Evolutionary conservation across 1,140 invertebrate genomes (phyloP).

Genomic region (Scaptomyza graminum): DNA sequence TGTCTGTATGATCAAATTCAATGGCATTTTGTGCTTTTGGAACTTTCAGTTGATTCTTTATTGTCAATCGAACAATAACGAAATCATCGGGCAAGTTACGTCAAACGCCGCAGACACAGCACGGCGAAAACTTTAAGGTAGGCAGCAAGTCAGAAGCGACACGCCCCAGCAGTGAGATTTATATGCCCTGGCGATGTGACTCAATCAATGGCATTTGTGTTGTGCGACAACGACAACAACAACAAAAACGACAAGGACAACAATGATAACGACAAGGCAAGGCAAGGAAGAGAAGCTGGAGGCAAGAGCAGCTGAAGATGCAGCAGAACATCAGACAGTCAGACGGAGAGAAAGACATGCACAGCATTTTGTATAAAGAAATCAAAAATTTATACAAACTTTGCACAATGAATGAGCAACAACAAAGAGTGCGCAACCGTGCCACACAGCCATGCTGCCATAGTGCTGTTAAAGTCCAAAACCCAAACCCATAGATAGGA

Average conservation of each 20-base stretch:
- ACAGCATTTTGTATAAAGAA: conserved; percentile 82
- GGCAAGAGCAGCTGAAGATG: conserved; percentile 25
- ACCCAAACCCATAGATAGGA: conserved; percentile 21
- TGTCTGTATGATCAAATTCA: conserved; percentile 57
- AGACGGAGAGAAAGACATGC: conserved; percentile 61
- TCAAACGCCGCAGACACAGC: conserved; percentile 71
- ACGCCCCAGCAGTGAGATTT: conserved; percentile 80
- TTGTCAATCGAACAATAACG: conserved; percentile 82
- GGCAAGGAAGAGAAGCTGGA: no score
- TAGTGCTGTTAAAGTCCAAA: conserved; percentile 14
- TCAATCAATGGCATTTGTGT: conserved; percentile 81
- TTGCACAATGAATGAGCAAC: conserved; percentile 81
- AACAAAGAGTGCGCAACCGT: conserved; percentile 59
- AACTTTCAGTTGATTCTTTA: conserved; percentile 82
- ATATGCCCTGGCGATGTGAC: conserved; percentile 81
- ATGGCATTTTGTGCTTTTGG: conserved; percentile 76
- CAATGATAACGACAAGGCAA: conserved; percentile 8
- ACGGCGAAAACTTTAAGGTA: conserved; percentile 79
- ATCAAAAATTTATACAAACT: conserved; percentile 82
- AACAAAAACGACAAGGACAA: conserved; percentile 17
- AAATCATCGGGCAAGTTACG: conserved; percentile 80
- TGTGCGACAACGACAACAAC: conserved; percentile 53
- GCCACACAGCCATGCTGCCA: conserved; percentile 31
- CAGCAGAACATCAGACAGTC: conserved; percentile 65
- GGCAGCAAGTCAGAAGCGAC: conserved; percentile 57